phyloP scores from a whole-genome alignment of 2,888 invertebrate species.

The Drosophila crucigera region DNA sequence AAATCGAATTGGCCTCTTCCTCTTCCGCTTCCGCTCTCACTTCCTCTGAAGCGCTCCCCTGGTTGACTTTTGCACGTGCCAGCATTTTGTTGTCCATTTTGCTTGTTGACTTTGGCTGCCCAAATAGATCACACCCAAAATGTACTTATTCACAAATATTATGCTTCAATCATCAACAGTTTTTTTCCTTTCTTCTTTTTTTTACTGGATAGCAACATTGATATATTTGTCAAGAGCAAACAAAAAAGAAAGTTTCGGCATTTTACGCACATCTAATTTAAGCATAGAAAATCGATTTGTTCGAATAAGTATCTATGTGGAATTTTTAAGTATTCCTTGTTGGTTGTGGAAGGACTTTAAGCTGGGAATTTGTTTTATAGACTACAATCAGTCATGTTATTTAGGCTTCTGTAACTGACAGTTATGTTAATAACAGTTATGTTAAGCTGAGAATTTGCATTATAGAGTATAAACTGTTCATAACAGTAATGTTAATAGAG shows the following conservation, averaged over 20 bases:
- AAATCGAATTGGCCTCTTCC: slow-evolving; percentile 46
- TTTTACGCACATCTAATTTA: not conserved
- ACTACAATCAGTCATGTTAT: not conserved
- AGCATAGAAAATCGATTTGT: not conserved
- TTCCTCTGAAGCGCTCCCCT: not conserved
- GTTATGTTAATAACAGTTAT: not conserved
- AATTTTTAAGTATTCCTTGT: not conserved
- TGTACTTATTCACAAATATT: slow-evolving; percentile 42
- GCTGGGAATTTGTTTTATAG: not conserved
- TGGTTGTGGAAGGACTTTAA: too few species aligned
- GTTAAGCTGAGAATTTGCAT: not conserved
- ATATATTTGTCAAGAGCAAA: slow-evolving; percentile 30
- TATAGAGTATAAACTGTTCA: not conserved
- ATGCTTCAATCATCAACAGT: slow-evolving; percentile 42
- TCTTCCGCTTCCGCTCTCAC: not conserved
- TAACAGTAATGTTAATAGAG: not conserved
- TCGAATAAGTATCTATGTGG: not conserved
- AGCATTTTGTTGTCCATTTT: slow-evolving; percentile 65
- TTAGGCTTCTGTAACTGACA: not conserved
- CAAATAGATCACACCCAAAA: slow-evolving; percentile 22
- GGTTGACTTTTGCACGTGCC: slow-evolving; percentile 59
- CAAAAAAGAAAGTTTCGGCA: not conserved
- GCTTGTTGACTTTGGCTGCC: slow-evolving; percentile 49
- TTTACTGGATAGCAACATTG: slow-evolving; percentile 4
- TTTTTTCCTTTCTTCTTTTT: not conserved